Evolutionary conservation across 2,113 vertebrate genomes (phyloP).

Genomic region (Perca schrenkii): DNA sequence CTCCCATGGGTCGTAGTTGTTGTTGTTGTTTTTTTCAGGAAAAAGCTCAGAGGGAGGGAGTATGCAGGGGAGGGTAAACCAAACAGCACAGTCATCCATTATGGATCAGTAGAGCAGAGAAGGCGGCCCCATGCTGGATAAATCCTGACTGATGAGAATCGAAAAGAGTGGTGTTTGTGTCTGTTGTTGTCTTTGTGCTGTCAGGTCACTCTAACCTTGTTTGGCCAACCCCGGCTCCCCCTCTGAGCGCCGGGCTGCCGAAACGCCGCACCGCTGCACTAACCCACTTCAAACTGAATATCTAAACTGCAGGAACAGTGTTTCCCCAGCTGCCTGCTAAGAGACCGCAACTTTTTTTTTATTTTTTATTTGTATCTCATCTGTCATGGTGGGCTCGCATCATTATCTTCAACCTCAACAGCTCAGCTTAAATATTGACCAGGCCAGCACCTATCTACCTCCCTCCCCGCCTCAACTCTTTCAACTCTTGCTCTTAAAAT

Average conservation of each 20-base stretch:
- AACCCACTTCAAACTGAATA: slow-evolving; percentile 45
- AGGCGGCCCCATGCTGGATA: slow-evolving; percentile 33
- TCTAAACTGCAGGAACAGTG: slow-evolving; percentile 34
- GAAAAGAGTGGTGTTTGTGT: slow-evolving; percentile 48
- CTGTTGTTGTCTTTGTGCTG: slow-evolving; percentile 46
- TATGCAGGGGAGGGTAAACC: slow-evolving; percentile 22
- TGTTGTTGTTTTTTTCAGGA: slow-evolving; percentile 24
- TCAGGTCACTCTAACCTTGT: slow-evolving; percentile 48
- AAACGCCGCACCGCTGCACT: slow-evolving; percentile 21
- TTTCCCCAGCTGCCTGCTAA: slow-evolving; percentile 44
- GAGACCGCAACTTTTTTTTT: slow-evolving; percentile 38
- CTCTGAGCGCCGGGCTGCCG: slow-evolving; percentile 3
- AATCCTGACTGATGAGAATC: slow-evolving; percentile 52
- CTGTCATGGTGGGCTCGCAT: slow-evolving; percentile 35
- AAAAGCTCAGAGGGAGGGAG: slow-evolving; percentile 28
- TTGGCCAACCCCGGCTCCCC: slow-evolving; percentile 10
- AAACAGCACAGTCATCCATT: slow-evolving; percentile 67
- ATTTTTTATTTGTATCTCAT: neutral
- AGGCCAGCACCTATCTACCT: slow-evolving; percentile 17
- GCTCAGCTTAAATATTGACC: slow-evolving; percentile 30
- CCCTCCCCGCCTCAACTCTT: neutral
- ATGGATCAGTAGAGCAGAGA: slow-evolving; percentile 61
- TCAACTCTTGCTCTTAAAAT: slow-evolving; percentile 20
- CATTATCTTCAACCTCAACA: slow-evolving; percentile 50
- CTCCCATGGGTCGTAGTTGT: slow-evolving; percentile 49